Conservation (phyloP, 2,797 vertebrate genomes). For the Ibycter americanus region DNA sequence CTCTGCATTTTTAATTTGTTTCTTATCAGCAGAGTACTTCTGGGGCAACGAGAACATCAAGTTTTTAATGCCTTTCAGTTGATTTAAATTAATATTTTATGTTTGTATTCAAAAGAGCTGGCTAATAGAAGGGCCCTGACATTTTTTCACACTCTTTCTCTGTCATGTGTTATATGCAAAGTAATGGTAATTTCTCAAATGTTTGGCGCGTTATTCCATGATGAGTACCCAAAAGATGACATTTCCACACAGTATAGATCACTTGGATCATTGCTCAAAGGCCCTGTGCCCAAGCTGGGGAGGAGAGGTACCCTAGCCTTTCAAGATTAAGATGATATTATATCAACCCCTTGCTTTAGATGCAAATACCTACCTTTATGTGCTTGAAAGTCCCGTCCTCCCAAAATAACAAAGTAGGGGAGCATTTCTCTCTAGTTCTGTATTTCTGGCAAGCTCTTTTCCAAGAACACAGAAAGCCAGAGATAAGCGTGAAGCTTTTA, state of each 20-base stretch:
- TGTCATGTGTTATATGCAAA: not conserved
- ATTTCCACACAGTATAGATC: not conserved
- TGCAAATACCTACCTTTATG: not conserved
- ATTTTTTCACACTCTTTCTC: constrained; percentile 8
- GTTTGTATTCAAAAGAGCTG: constrained; percentile 26
- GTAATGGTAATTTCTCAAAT: not conserved
- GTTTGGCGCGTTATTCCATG: not conserved
- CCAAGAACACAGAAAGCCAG: not conserved
- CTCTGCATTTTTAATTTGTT: constrained; percentile 62
- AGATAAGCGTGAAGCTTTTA: constrained; percentile 30
- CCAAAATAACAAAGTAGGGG: not conserved
- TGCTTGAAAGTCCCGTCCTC: not conserved
- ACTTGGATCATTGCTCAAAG: not conserved
- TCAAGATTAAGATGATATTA: not conserved
- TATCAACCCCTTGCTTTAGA: not conserved
- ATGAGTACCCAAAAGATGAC: not conserved
- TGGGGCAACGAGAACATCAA: constrained; percentile 51
- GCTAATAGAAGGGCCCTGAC: constrained; percentile 1
- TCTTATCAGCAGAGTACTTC: constrained; percentile 61
- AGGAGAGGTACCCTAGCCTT: not conserved
- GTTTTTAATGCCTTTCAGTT: constrained; percentile 52
- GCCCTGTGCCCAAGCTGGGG: not conserved
- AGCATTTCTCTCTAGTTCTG: not conserved
- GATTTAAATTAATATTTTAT: constrained; percentile 61
- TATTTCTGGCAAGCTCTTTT: not conserved